Percentiles rank a stretch among this genome's conserved stretches.
These are phyloP conservation scores for Urocitellus parryii DNA, from an alignment of 2,113 vertebrate genomes.

Conservation along the genomic window DNA sequence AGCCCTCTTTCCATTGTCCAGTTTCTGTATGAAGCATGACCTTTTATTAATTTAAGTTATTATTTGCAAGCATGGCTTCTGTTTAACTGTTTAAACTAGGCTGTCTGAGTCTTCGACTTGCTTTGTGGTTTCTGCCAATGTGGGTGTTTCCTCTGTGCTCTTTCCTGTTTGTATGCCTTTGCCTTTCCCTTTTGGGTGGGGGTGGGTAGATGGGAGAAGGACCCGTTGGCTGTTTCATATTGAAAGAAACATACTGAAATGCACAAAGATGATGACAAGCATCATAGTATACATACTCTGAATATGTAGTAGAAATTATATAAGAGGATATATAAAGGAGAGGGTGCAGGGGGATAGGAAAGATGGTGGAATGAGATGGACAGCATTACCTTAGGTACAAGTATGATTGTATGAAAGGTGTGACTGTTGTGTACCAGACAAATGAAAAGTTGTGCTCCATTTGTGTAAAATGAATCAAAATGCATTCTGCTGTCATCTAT, in stretches of 20 bases:
- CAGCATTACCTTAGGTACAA: too few relatives aligned
- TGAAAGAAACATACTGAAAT: background rate
- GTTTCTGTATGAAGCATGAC: background rate
- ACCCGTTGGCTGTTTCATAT: background rate
- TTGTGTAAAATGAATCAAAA: too few relatives aligned
- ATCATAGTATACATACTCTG: background rate
- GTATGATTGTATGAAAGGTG: too few relatives aligned
- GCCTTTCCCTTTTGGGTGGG: background rate
- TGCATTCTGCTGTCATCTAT: too few relatives aligned
- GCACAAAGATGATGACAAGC: background rate
- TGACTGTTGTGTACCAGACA: too few relatives aligned
- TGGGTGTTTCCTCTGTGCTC: constrained; percentile 42
- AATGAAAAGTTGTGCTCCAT: too few relatives aligned
- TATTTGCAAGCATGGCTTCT: background rate
- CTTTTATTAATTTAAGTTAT: background rate
- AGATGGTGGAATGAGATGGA: too few relatives aligned
- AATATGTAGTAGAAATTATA: background rate
- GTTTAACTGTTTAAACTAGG: constrained; percentile 24
- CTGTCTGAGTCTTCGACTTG: background rate
- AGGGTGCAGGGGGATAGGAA: too few relatives aligned
- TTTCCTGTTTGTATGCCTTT: constrained; percentile 69
- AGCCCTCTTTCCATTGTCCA: background rate
- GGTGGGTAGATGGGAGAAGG: background rate
- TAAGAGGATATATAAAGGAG: background rate
- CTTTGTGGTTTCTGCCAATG: constrained; percentile 48